Evolutionary conservation across 1,140 invertebrate species (phyloP), one percentile per base, ranked within the genome.

Genomic region (Drosophila parvula): DNA sequence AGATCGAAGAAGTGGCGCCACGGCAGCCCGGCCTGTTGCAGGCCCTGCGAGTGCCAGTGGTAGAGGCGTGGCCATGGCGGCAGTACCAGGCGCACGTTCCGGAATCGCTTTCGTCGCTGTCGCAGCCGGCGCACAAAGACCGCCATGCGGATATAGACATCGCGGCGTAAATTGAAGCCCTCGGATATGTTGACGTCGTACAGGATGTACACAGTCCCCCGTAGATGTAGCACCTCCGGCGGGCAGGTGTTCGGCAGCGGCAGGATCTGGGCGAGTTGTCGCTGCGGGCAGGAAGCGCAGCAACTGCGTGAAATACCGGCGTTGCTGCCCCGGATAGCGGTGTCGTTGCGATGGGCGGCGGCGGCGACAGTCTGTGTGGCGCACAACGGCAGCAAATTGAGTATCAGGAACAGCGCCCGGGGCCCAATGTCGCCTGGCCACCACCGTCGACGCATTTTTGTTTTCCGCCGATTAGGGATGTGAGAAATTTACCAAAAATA

Each of bases 101-200:
- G 79, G 7, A 81, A 78, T 93, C 93, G 91, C 93, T 82, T 75
- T 65, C 83, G 70, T 65, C 93, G 90, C 88, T 93, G 93, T 85
- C 93, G 93, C 69, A 97, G 93, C 67, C 94, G 94, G 83, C 94
- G 93, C 1, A 97, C 93, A 79, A 98, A 95, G 56, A 96, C 95
- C 12, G 98, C 97, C 79, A 99, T 94, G 83, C 98, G 94, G 93
- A 99, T 95, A 81, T 98, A 99, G 10, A 99, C 98, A 94, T 99
- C 98, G 69, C 98, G 93, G 53, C 98, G 93, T 64, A 99, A 93
- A 94, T 99, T 99, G 90, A 99, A 99, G 0, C 98, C 98, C 94
- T 99, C 98, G 3, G 96, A 95, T 18, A 95, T 95, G 93, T 99
- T 99, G 0, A 99, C 96, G 93, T 99, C 97, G 92, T 99, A 99